These are phyloP conservation scores for Dromius quadrimaculatus DNA, from an alignment of 2,888 invertebrate genomes.

Conservation along the genomic window DNA sequence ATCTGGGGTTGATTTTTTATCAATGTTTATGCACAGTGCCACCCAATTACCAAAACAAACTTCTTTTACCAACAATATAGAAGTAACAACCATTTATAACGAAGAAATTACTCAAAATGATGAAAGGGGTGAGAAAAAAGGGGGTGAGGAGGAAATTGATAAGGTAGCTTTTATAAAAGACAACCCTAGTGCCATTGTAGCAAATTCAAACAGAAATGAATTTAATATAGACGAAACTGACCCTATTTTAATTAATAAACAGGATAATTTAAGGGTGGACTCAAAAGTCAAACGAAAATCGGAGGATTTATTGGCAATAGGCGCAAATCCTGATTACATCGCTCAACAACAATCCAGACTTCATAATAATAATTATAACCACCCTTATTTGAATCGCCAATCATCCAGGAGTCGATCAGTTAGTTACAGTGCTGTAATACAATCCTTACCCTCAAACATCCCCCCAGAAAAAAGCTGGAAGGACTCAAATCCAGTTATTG, in stretches of 20 bases:
- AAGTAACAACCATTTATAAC: conserved; percentile 11
- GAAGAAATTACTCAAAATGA: not conserved
- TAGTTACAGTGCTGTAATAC: conserved; percentile 70
- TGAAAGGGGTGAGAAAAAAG: not conserved
- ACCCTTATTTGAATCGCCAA: conserved; percentile 59
- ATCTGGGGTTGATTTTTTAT: conserved; percentile 67
- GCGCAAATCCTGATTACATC: conserved; percentile 69
- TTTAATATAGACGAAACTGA: conserved; percentile 72
- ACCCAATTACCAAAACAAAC: conserved; percentile 46
- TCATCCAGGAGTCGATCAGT: conserved; percentile 67
- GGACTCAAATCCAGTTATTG: conserved; percentile 28
- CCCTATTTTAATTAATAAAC: conserved; percentile 66
- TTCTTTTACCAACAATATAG: conserved; percentile 2
- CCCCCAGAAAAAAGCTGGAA: conserved; percentile 58
- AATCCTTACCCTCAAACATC: conserved; percentile 61
- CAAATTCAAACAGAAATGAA: conserved; percentile 72
- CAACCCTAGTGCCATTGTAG: conserved; percentile 65
- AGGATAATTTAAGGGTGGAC: no score
- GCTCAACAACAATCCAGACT: conserved; percentile 66
- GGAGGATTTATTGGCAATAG: conserved; percentile 65
- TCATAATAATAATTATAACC: conserved; percentile 52
- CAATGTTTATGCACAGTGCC: conserved; percentile 64
- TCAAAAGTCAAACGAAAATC: conserved; percentile 64
- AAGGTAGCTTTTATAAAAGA: conserved; percentile 63
- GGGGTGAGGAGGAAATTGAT: conserved; percentile 40